Base-by-base conservation (phyloP, 1,140 invertebrate species). In the Saxidomus purpurata region DNA sequence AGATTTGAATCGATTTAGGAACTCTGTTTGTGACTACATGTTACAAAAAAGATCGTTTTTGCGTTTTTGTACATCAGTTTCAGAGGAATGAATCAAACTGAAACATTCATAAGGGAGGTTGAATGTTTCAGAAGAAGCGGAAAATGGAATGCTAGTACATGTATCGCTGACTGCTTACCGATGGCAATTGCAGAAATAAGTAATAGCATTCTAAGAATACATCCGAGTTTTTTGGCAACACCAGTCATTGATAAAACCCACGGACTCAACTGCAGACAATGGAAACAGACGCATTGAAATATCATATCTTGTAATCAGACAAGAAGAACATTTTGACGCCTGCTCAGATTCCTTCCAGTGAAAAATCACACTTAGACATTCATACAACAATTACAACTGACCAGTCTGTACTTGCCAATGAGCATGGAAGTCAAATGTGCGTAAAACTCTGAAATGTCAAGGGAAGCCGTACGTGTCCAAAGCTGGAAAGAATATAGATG, bases 251-350 rank as follows among this genome's bases (percentile, higher is more conserved):
- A 74, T 86, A 2, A 49, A 86, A 55, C 69, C 69, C 11, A 67
- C 31, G 43, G 22, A 34, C 2, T 8, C 11, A 74, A 43, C n/a
- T n/a, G n/a, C n/a, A n/a, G 71, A 55, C 67, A 43, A 13, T 22
- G 43, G 4, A 4, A 8, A 43, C 43, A 43, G 15, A 43, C 15
- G 4, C 4, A 76, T 86, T 2, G 11, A 40, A 8, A 36, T 67
- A 6, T 15, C 61, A 31, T 36, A 36, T 31, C 11, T 74, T 36
- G 61, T 25, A n/a, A n/a, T n/a, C n/a, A 28, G 49, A 28, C 59
- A 40, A 49, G 25, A 55, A 0, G 69, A 76, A 55, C 67, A 86
- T 47, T 74, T 76, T 76, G 69, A 86, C 76, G 15, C n/a, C n/a
- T n/a, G n/a, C n/a, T 31, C 69, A 15, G 22, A 52, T 4, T 43